Conservation (phyloP, 2,888 invertebrate species). For the Hyppa rectilinea region DNA sequence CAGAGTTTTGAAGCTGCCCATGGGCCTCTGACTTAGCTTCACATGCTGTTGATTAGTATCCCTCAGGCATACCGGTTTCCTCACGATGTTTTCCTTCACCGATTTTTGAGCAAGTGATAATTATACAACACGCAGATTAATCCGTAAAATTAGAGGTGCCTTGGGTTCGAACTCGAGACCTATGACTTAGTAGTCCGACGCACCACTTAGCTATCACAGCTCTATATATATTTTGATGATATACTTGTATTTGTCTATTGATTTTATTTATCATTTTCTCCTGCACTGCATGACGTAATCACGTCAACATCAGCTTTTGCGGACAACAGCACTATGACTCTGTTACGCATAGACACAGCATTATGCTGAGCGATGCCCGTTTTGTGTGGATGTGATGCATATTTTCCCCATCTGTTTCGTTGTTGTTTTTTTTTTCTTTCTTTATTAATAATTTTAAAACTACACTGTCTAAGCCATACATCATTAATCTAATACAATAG, state of each 20-base stretch:
- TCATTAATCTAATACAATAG: conserved; percentile 30
- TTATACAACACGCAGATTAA: no score
- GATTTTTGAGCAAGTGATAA: no score
- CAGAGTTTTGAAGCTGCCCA: no score
- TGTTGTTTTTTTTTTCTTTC: neutral
- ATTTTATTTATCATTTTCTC: neutral
- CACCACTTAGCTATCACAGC: no score
- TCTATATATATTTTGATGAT: conserved; percentile 16
- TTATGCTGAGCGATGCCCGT: neutral
- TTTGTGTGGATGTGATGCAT: neutral
- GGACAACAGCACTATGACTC: neutral
- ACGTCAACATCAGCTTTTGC: neutral
- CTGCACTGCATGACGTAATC: neutral
- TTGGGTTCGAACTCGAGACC: no score
- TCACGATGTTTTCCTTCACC: no score
- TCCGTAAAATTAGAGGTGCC: no score
- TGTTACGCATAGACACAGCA: neutral
- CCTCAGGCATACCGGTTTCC: no score
- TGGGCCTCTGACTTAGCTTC: no score
- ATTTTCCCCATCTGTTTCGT: neutral
- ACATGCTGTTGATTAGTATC: no score
- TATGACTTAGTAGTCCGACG: no score
- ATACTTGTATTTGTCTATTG: neutral
- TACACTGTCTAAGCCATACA: conserved; percentile 2
- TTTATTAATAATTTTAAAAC: neutral